Evolutionary conservation across 1,140 invertebrate species (phyloP), one percentile per base, ranked within the genome.

Genomic region (Monochamus saltuarius): DNA sequence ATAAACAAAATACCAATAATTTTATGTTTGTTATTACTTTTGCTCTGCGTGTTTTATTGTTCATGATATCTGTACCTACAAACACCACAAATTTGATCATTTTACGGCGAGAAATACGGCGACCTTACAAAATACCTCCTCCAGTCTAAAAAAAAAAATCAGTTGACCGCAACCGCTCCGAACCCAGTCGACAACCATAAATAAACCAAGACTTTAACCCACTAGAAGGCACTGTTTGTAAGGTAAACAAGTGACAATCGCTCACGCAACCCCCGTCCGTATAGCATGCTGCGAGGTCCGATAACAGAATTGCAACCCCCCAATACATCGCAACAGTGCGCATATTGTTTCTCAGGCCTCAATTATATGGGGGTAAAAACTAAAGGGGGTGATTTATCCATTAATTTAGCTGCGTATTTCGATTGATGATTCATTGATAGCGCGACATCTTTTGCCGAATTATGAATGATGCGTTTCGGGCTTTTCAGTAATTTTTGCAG

Each of bases 331-430:
- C 39, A 59, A 58, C 56, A 40, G 45, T 13, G 38, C 42, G 49
- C 59, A 61, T 51, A 61, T 61, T 61, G 59, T 61, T 61, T 61
- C 59, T 40, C 36, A 42, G 42, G 59, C 50, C 38, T 50, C 59
- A 61, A 61, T 61, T 61, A 61, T 55, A 16, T 46, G 38, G 39
- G 59, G 59, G 59, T 55, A 50, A 61, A 55, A 61, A 54, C 46
- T 38, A 53, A 55, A 50, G 52, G 59, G 59, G 59, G 45, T 39
- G 59, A 61, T 61, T 39, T 55, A 45, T 54, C 22, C 40, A 49
- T 59, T 53, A 59, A 51, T 43, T 59, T 14, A 51, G 22, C n/a
- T 36, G 37, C 38, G 37, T 54, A 19, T 43, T 11, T 36, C 37
- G 2, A 40, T 43, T 40, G 52, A 19, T 54, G 52, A 54, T 42